Evolutionary conservation across 2,797 vertebrate species (phyloP).

Genomic region (Carapus acus): DNA sequence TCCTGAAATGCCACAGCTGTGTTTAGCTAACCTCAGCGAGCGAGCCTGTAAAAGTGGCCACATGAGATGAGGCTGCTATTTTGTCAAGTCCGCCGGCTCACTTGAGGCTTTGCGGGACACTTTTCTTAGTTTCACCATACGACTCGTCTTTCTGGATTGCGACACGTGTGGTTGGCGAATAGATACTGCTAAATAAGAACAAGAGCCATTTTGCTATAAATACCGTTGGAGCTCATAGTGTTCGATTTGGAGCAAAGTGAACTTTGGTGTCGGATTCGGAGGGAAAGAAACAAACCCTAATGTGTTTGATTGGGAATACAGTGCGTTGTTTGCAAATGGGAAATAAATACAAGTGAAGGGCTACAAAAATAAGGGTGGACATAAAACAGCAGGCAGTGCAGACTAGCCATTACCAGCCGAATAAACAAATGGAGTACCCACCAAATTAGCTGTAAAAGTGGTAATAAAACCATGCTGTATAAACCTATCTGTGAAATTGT

Average conservation of each 20-base stretch:
- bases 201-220: conserved; percentile 23
- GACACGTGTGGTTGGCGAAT: conserved; percentile 39
- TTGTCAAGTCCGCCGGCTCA: conserved; percentile 46
- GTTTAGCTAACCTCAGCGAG: conserved; percentile 69
- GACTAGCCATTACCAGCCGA: too few species aligned
- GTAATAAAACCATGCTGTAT: too few species aligned
- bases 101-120: conserved; percentile 61
- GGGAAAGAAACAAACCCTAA: conserved; percentile 6
- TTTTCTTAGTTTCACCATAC: conserved; percentile 62
- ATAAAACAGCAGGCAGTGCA: too few species aligned
- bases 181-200: conserved; percentile 43
- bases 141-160: conserved; percentile 58
- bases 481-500: too few species aligned
- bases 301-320: background rate
- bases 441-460: too few species aligned
- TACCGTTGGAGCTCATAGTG: conserved; percentile 21
- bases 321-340: background rate
- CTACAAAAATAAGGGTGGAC: too few species aligned
- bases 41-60: conserved; percentile 60
- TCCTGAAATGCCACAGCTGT: conserved; percentile 70
- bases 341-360: too few species aligned
- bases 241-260: conserved; percentile 8
- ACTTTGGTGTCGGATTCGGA: conserved; percentile 3
- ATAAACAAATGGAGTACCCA: too few species aligned
- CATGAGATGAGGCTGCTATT: conserved; percentile 63